Percentiles rank a stretch among this genome's conserved stretches.
Evolutionary conservation across 2,797 vertebrate species (phyloP).

Genomic region (Chelon labrosus): DNA sequence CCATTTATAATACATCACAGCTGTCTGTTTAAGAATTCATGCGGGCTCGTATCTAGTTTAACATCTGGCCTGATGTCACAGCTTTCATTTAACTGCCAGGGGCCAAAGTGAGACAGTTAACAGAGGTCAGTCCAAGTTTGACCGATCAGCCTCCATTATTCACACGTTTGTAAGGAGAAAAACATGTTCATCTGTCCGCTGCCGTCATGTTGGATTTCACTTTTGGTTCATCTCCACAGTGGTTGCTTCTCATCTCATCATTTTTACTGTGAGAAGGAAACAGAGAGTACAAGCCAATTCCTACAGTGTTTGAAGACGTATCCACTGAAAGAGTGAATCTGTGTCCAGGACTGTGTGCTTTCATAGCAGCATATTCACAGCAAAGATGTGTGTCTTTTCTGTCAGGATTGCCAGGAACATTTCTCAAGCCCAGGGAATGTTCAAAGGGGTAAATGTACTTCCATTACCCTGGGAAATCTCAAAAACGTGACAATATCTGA

Average conservation of each 20-base stretch:
- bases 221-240: background rate
- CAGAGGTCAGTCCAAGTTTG: background rate
- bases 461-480: too few relatives aligned
- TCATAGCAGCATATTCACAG: background rate
- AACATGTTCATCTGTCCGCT: background rate
- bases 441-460: too few relatives aligned
- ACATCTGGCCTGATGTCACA: background rate
- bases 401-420: background rate
- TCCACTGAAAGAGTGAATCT: background rate
- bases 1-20: background rate
- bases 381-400: too few relatives aligned
- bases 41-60: background rate
- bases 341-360: background rate
- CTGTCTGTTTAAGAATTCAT: conserved; percentile 6
- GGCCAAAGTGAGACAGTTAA: background rate
- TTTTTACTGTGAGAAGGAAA: background rate
- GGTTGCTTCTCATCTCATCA: background rate
- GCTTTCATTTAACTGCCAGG: background rate
- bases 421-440: background rate
- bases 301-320: background rate
- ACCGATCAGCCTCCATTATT: background rate
- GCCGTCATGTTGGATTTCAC: conserved; percentile 1
- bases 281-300: background rate
- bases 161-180: background rate
- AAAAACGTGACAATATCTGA: too few relatives aligned